Percentiles rank a stretch among this genome's conserved stretches.
phyloP scores from a whole-genome alignment of 1,140 invertebrate species.

The Myzus persicae region DNA sequence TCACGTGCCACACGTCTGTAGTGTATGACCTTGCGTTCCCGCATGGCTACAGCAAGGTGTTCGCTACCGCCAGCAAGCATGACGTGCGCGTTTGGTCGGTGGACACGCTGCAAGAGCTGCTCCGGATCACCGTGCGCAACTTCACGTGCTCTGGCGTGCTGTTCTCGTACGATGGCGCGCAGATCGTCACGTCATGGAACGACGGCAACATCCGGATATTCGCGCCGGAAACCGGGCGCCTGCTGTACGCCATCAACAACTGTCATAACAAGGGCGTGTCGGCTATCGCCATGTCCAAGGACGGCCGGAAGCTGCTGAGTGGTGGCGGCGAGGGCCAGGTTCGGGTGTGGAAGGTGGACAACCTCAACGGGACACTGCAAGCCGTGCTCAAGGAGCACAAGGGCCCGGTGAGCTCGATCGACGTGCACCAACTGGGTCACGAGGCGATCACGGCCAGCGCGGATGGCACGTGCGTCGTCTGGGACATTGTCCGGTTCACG shows the following conservation, averaged over 20 bases:
- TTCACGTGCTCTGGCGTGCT: slow-evolving; percentile 81
- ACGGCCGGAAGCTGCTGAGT: slow-evolving; percentile 78
- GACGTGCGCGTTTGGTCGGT: slow-evolving; percentile 86
- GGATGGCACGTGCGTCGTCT: slow-evolving; percentile 91
- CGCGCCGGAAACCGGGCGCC: slow-evolving; percentile 79
- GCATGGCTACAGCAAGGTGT: slow-evolving; percentile 79
- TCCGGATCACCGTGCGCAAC: slow-evolving; percentile 84
- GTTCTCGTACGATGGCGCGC: slow-evolving; percentile 80
- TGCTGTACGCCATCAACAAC: slow-evolving; percentile 82
- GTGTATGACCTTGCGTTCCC: slow-evolving; percentile 88
- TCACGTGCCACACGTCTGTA: slow-evolving; percentile 81
- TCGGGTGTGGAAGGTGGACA: slow-evolving; percentile 76
- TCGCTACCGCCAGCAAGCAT: slow-evolving; percentile 84
- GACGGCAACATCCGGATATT: slow-evolving; percentile 88
- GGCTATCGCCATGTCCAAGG: slow-evolving; percentile 76
- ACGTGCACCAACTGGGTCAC: slow-evolving; percentile 77
- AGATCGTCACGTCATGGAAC: slow-evolving; percentile 75
- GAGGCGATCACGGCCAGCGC: slow-evolving; percentile 86
- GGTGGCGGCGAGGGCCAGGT: slow-evolving; percentile 89
- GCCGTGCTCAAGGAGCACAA: slow-evolving; percentile 88
- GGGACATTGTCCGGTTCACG: slow-evolving; percentile 74
- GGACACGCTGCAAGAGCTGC: slow-evolving; percentile 76
- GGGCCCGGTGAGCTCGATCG: slow-evolving; percentile 82
- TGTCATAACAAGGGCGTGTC: slow-evolving; percentile 88
- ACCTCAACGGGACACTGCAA: slow-evolving; percentile 71